A percentile compares a stretch with the other conserved stretches of the same genome.
Conservation (phyloP, 2,888 invertebrate species). For the Keiferia lycopersicella region DNA sequence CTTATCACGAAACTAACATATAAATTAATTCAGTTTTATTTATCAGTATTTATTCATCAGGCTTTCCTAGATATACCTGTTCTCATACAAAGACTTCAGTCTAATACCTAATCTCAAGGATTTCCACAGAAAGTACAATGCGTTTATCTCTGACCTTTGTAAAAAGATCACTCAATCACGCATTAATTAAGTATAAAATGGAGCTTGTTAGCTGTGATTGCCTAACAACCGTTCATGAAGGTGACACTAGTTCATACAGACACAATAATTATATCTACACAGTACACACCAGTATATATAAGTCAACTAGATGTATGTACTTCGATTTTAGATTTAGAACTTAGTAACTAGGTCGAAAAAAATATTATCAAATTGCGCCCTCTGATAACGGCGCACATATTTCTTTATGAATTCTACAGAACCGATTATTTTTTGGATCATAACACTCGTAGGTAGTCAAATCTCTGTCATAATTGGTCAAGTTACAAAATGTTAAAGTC, state of each 20-base stretch:
- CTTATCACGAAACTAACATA: too few relatives aligned
- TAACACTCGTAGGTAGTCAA: too few relatives aligned
- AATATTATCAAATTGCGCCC: too few relatives aligned
- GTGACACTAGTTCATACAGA: neutral
- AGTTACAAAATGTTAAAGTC: too few relatives aligned
- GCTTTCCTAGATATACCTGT: neutral
- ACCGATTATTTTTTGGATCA: too few relatives aligned
- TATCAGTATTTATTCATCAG: neutral
- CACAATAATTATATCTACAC: neutral
- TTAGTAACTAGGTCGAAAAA: too few relatives aligned
- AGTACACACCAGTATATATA: neutral
- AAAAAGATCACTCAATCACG: conserved; percentile 6
- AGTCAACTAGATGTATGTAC: too few relatives aligned
- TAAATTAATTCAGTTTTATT: neutral
- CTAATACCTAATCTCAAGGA: neutral
- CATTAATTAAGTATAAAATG: neutral
- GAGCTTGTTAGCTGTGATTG: conserved; percentile 12
- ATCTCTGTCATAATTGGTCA: too few relatives aligned
- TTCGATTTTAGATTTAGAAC: too few relatives aligned
- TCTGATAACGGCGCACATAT: too few relatives aligned
- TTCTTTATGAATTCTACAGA: too few relatives aligned
- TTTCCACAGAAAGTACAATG: conserved; percentile 3
- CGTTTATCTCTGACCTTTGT: conserved; percentile 5
- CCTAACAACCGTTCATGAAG: neutral
- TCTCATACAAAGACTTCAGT: neutral